phyloP scores from a whole-genome alignment of 2,113 vertebrate species.

The Ptilorrhoa leucosticta region DNA sequence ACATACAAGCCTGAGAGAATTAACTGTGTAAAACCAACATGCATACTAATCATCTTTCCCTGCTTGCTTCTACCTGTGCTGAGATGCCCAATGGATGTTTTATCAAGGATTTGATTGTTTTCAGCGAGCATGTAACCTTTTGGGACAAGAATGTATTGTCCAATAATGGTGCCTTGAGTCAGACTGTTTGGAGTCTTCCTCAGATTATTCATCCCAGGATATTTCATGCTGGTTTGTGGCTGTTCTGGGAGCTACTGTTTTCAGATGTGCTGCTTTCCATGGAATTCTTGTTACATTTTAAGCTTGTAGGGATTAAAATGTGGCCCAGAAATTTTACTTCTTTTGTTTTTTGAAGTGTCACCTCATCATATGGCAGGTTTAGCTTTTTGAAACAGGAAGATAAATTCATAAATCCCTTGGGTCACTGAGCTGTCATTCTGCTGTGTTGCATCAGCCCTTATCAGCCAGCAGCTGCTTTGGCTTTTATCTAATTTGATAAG shows the following conservation, averaged over 20 bases:
- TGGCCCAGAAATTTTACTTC: not conserved
- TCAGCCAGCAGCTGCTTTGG: slow-evolving; percentile 16
- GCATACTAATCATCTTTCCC: not conserved
- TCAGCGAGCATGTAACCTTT: not conserved
- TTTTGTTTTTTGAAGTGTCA: not conserved
- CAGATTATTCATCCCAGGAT: not conserved
- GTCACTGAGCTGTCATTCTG: not conserved
- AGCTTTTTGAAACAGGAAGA: not conserved
- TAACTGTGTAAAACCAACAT: not conserved
- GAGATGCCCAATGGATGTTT: not conserved
- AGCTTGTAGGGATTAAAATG: not conserved
- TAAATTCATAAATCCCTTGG: not conserved
- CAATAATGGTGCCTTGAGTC: not conserved
- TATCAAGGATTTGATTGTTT: not conserved
- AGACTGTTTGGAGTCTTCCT: not conserved
- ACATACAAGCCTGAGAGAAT: accelerated
- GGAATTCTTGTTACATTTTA: not conserved
- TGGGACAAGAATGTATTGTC: not conserved
- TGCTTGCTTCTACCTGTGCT: not conserved
- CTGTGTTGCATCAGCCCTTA: not conserved
- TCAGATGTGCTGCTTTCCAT: not conserved
- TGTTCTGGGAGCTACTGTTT: not conserved
- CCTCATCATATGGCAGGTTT: not conserved
- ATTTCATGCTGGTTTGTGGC: not conserved
- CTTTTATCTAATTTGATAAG: slow-evolving; percentile 20